Evolutionary conservation across 2,113 vertebrate species (phyloP).

Genomic region (Coturnix japonica): DNA sequence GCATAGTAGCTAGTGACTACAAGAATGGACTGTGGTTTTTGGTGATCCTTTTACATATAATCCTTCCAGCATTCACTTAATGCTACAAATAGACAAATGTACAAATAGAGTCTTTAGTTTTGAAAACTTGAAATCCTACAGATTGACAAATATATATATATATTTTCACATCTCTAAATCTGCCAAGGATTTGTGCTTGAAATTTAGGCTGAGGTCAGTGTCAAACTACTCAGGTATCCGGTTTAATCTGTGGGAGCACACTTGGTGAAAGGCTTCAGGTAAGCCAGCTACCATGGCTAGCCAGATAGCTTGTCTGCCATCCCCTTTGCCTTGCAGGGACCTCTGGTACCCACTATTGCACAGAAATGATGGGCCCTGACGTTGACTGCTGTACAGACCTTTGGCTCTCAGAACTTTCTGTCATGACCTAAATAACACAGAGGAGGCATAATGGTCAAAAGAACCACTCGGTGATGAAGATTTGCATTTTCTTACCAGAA

Average conservation of each 20-base stretch:
- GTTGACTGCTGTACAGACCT: neutral
- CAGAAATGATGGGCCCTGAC: neutral
- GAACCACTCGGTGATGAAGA: neutral
- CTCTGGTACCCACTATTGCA: fast-evolving
- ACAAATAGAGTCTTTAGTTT: neutral
- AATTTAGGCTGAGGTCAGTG: neutral
- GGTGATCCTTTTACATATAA: neutral
- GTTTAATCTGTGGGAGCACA: neutral
- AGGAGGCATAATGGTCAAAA: neutral
- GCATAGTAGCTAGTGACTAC: fast-evolving
- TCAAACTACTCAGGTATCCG: fast-evolving
- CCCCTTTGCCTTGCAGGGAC: neutral
- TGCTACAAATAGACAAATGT: no score
- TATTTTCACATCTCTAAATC: neutral
- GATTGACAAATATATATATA: neutral
- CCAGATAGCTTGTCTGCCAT: neutral
- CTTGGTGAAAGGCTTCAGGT: neutral
- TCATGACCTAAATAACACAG: neutral
- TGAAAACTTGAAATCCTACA: neutral
- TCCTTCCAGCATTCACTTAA: neutral
- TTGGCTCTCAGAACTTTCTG: neutral
- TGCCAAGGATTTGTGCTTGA: fast-evolving
- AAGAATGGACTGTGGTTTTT: fast-evolving
- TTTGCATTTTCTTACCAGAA: neutral
- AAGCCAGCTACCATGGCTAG: neutral